Evolutionary conservation across 2,113 vertebrate genomes (phyloP).

Genomic region (Salvator merianae): DNA sequence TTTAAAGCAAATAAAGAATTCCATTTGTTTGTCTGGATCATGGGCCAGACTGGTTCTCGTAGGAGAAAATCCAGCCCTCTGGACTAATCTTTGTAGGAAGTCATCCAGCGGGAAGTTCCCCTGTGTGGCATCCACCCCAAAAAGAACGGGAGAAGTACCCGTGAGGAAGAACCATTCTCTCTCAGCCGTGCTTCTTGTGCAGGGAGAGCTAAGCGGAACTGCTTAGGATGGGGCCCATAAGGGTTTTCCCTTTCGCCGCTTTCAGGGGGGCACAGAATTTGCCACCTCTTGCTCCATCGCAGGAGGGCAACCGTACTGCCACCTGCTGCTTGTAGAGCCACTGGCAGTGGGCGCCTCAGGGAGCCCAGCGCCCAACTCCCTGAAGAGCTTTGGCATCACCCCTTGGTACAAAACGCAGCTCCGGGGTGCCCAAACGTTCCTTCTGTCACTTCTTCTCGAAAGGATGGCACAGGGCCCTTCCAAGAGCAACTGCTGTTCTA

Average conservation of each 20-base stretch:
- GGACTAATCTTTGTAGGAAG: neutral
- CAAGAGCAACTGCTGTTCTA: neutral
- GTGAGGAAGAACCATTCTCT: neutral
- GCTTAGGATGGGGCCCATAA: neutral
- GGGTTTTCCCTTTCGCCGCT: neutral
- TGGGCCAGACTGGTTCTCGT: no score
- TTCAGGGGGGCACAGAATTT: no score
- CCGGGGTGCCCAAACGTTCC: rapidly evolving
- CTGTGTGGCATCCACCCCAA: neutral
- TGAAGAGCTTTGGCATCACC: neutral
- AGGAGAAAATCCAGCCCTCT: neutral
- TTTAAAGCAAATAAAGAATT: no score
- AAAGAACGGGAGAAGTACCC: neutral
- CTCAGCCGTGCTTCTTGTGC: neutral
- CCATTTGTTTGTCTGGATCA: no score
- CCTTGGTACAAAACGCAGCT: neutral
- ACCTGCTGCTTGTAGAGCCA: neutral
- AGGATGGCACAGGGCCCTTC: neutral
- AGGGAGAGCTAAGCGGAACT: no score
- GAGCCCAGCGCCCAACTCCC: rapidly evolving
- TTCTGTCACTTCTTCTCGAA: rapidly evolving
- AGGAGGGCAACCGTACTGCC: neutral
- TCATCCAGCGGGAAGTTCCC: no score
- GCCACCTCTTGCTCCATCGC: neutral
- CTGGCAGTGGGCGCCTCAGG: neutral